Base-by-base conservation (phyloP, 2,797 vertebrate genomes). In the Allobates femoralis region DNA sequence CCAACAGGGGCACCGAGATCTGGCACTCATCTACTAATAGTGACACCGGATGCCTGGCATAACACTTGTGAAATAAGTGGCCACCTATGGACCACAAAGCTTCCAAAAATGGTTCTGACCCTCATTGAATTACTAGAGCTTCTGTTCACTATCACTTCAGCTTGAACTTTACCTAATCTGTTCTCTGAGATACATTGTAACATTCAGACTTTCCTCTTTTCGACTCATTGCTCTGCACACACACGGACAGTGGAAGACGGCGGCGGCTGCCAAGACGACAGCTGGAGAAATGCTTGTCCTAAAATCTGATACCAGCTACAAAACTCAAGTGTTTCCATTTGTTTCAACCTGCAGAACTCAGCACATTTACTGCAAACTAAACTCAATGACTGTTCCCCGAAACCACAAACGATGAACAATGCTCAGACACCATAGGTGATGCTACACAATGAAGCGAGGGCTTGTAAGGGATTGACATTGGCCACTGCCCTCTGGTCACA, bases 311-410 rank as follows among this genome's bases (percentile, higher is more conserved):
- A 90, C 88, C 88, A 89, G 91, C 90, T 53, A 21, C 62, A 90
- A 90, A 92, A 92, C 84, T 90, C 86, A 91, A 93, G 91, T 88
- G 89, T 85, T 92, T 90, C 86, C 0, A 10, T 92, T 91, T 90
- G 90, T 93, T 90, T 92, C 87, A 92, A 86, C 86, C 86, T 89
- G 91, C 90, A 81, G 91, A 84, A 81, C 88, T 93, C 93, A 92
- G 92, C 91, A 92, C 90, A 92, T 92, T 91, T 93, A 91, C 91
- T 91, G 89, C 87, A 74, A 23, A 89, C 88, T 92, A 21, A 92
- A 92, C 89, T 92, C 92, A 92, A 86, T 73, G 79, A 90, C 92
- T 53, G 69, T 16, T 87, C 91, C 91, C 89, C 90, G 91, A 69
- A 93, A 91, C 82, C 91, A 89, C 32, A 30, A 34, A 6, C 30